These are phyloP conservation scores for Notothenia rossii DNA, from an alignment of 2,113 vertebrate genomes.

Conservation along the genomic window DNA sequence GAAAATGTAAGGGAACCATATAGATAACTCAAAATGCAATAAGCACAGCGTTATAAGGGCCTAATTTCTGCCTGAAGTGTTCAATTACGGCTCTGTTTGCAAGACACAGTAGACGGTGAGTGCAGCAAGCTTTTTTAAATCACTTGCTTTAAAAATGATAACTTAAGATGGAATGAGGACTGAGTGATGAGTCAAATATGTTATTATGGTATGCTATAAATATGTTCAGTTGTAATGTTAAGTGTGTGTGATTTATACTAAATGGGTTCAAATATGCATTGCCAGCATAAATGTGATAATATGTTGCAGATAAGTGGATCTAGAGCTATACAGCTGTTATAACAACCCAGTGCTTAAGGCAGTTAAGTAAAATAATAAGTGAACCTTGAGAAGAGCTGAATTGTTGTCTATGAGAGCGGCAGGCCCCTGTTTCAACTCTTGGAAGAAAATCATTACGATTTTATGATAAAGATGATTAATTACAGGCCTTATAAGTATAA, in stretches of 20 bases:
- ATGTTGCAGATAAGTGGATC: constrained; percentile 7
- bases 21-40: background rate
- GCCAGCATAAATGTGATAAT: background rate
- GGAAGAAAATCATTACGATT: background rate
- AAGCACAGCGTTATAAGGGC: background rate
- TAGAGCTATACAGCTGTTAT: constrained; percentile 44
- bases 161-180: background rate
- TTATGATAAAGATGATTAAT: background rate
- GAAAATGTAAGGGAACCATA: background rate
- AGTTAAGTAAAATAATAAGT: constrained; percentile 1
- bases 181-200: background rate
- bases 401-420: background rate
- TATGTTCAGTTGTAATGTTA: background rate
- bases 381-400: constrained; percentile 4
- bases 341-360: constrained; percentile 30
- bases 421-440: background rate
- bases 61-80: background rate
- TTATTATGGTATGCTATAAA: background rate
- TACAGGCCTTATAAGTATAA: background rate
- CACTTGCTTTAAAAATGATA: constrained; percentile 1
- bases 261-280: constrained; percentile 4
- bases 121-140: background rate
- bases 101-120: background rate
- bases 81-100: background rate
- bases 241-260: background rate